Evolutionary conservation across 53 echinoderm and acorn worm species (phyloP), one percentile per base, ranked within the genome.

Genomic region (Patiria pectinifera): DNA sequence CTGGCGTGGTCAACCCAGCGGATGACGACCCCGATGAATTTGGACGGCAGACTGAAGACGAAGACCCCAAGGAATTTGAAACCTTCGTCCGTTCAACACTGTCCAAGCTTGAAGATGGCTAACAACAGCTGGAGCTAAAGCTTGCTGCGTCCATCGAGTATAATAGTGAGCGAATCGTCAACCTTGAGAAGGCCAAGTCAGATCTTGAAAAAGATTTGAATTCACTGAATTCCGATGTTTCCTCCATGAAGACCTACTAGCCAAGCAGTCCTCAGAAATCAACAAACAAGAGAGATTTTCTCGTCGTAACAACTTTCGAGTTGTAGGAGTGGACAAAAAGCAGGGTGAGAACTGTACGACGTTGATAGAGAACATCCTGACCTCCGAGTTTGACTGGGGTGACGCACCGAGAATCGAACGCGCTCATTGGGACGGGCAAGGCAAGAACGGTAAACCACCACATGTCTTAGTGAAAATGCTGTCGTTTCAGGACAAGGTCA

Each of bases 121-220:
- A 87, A 87, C 53, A 76, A 23, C 87, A 87, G 76, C 78, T 87
- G 16, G 87, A 76, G 48, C 15, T 25, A 14, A 87, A 87, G 59
- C 76, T 87, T 4, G 87, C 87, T 23, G 78, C 76, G n/a, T 75
- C 76, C 15, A 87, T 87, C 76, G 77, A 76, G 14, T 77, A 58
- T 45, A 87, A 87, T 19, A 87, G 77, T 24, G 75, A 87, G 26
- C 45, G 87, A 77, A 76, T 76, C 18, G 45, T 15, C 26, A 21
- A 76, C 26, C 66, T 87, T 13, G 76, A 87, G 78, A 76, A 87
- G 78, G 70, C 76, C 58, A 77, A 45, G 59, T 48, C 24, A 5
- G 44, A 18, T 23, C 12, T 77, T n/a, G 87, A 87, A 22, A 76
- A 87, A 48, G n/a, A 43, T 8, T 21, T 76, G 15, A 43, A 26